Conservation (phyloP, 2,797 vertebrate genomes). For the Heliangelus exortis region DNA sequence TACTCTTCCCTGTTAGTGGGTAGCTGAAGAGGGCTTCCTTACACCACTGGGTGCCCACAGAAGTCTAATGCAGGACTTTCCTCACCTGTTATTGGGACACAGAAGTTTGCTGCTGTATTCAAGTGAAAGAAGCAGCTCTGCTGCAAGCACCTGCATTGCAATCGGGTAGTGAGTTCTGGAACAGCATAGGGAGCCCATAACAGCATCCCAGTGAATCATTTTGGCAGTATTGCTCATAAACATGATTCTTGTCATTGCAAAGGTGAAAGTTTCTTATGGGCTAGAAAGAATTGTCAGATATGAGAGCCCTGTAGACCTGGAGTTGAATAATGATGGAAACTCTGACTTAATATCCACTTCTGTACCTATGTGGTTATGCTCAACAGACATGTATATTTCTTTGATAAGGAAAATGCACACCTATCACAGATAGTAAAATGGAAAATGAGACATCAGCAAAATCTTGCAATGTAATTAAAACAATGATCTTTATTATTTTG, state of each 20-base stretch:
- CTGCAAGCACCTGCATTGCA: background rate
- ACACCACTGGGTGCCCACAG: background rate
- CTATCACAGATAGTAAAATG: background rate
- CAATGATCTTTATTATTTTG: constrained; percentile 6
- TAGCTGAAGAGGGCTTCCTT: background rate
- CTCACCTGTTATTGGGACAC: background rate
- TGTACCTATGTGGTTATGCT: background rate
- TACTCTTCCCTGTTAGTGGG: background rate
- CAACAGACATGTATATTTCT: background rate
- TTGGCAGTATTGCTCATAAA: background rate
- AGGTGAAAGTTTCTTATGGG: background rate
- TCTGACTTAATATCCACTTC: background rate
- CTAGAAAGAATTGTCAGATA: background rate
- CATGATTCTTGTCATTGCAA: background rate
- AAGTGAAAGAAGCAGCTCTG: background rate
- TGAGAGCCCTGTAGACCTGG: background rate
- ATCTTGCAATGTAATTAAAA: constrained; percentile 1
- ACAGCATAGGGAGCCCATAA: background rate
- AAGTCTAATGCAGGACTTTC: background rate
- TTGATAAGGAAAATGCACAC: background rate
- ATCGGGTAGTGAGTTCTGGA: background rate
- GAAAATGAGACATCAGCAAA: constrained; percentile 1
- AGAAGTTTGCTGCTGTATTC: background rate
- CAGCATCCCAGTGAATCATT: background rate
- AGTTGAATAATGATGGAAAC: background rate